These are phyloP conservation scores for Artemia sinica DNA, from an alignment of 2,888 invertebrate species.

Conservation along the genomic window DNA sequence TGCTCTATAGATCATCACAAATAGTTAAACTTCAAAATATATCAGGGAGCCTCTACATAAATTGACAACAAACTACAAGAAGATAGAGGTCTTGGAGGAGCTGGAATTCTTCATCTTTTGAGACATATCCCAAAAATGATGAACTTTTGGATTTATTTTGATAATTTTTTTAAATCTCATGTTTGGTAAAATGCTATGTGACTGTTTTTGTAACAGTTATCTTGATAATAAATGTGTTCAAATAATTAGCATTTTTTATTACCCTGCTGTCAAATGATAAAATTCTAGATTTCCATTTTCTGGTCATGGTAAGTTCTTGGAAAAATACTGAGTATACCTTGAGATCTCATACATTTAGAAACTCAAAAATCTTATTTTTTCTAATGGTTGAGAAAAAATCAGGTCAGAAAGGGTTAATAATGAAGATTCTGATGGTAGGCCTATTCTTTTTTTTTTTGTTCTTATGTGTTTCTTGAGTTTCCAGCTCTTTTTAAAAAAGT, in stretches of 20 bases:
- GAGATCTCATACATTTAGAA: neutral
- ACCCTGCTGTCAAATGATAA: neutral
- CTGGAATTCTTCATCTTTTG: slow-evolving; percentile 23
- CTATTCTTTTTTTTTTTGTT: too few relatives aligned
- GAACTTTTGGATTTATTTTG: slow-evolving; percentile 22
- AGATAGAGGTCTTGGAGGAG: slow-evolving; percentile 23
- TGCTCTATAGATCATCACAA: slow-evolving; percentile 27
- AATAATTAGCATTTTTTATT: neutral
- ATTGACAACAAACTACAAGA: slow-evolving; percentile 21
- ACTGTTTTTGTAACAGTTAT: neutral
- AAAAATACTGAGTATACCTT: neutral
- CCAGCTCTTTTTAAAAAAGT: too few relatives aligned
- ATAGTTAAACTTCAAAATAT: slow-evolving; percentile 28
- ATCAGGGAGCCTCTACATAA: slow-evolving; percentile 30
- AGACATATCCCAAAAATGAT: slow-evolving; percentile 13
- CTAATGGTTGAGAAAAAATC: neutral
- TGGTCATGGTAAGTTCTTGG: neutral
- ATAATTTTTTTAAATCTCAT: slow-evolving; percentile 24
- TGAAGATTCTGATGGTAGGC: too few relatives aligned
- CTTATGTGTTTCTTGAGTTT: too few relatives aligned
- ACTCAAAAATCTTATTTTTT: neutral
- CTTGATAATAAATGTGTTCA: neutral
- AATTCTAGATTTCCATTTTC: too few relatives aligned
- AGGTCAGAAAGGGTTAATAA: too few relatives aligned
- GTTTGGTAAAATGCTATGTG: neutral